Percentiles rank a stretch among this genome's conserved stretches.
Evolutionary conservation across 1,140 invertebrate species (phyloP).

Genomic region (Triops longicaudatus): DNA sequence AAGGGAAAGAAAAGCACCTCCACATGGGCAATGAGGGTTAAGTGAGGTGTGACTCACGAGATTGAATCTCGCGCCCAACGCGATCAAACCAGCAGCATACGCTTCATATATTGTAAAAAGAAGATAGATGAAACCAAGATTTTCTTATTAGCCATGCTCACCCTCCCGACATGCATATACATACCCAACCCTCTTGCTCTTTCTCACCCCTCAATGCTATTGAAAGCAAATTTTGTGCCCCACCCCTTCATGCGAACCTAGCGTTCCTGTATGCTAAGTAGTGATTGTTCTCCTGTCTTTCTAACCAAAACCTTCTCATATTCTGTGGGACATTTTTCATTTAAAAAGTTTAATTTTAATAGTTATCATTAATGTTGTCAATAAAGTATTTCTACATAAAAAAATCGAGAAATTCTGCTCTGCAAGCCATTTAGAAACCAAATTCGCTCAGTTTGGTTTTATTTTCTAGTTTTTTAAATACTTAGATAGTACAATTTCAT

Average conservation of each 20-base stretch:
- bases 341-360: too few species aligned
- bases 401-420: too few species aligned
- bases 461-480: too few species aligned
- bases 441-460: too few species aligned
- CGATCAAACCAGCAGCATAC: conserved; percentile 6
- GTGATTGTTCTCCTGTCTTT: too few species aligned
- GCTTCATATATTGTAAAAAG: not conserved
- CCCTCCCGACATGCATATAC: not conserved
- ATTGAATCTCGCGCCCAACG: conserved; percentile 10
- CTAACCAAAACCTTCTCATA: too few species aligned
- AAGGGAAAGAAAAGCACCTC: too few species aligned
- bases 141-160: conserved; percentile 8
- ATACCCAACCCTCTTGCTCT: not conserved
- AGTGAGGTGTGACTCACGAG: conserved; percentile 10
- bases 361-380: too few species aligned
- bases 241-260: not conserved
- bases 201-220: not conserved
- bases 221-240: not conserved
- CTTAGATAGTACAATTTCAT: too few species aligned
- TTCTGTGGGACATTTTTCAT: too few species aligned
- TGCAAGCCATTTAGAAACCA: too few species aligned
- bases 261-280: not conserved
- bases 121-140: not conserved
- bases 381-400: too few species aligned
- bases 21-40: conserved; percentile 14